Evolutionary conservation across 2,113 vertebrate species (phyloP), one percentile per base, ranked within the genome.

Genomic region (Poecilia latipinna): DNA sequence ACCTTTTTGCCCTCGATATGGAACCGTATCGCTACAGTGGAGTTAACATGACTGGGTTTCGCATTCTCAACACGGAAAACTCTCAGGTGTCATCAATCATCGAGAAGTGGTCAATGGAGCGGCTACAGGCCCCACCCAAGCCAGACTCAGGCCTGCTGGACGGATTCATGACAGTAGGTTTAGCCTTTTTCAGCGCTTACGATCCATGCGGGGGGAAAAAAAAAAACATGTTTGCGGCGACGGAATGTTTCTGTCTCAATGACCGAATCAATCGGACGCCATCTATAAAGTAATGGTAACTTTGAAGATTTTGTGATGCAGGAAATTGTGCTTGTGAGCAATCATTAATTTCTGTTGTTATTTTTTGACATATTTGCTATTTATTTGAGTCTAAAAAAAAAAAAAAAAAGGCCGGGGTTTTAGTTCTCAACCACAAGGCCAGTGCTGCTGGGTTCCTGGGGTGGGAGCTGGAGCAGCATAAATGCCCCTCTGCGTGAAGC

Each of bases 91-190:
- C 97, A 6, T 99, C 98, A 7, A 98, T 99, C 85, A 97, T 99
- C 57, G 98, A 99, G 92, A 99, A 99, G 82, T 99, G 98, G 98
- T 98, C 97, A 0, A 99, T 99, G 98, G 98, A 99, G 91, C 91
- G 98, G 69, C 92, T 99, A 60, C 98, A 99, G 89, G 97, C 97
- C n/a, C 97, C 97, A 10, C 98, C 98, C 0, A 98, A 99, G 90
- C 96, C 98, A 0, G 97, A 99, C 86, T 99, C 97, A 35, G 98
- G 98, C 92, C 96, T 99, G 90, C 95, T 99, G 95, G 98, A 99
- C 93, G 98, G 98, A 94, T 98, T 99, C 94, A 99, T 99, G 97
- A 99, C 97, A 94, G 98, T 99, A 96, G 86, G 90, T 60, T 26
- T 32, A 83, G 65, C 4, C 54, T 82, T 35, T 37, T 44, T 61